phyloP scores from a whole-genome alignment of 2,888 invertebrate genomes.

The Drosophila limbata region DNA sequence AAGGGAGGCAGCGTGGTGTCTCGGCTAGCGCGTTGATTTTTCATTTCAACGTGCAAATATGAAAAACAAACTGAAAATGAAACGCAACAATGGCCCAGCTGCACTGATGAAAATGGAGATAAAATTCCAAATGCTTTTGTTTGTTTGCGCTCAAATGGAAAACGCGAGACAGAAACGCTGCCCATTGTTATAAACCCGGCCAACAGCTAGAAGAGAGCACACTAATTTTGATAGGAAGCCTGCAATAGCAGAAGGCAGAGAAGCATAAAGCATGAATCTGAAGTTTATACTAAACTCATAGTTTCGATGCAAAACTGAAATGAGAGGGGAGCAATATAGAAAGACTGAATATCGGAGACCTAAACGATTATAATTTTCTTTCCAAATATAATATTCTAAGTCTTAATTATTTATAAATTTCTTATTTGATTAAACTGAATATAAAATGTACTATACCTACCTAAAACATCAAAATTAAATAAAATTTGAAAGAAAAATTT shows the following conservation, averaged over 20 bases:
- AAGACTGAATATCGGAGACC: background rate
- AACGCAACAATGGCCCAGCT: constrained; percentile 45
- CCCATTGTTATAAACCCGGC: constrained; percentile 55
- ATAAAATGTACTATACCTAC: too few relatives aligned
- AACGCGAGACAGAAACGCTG: constrained; percentile 36
- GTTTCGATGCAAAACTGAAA: background rate
- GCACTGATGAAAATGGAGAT: constrained; percentile 25
- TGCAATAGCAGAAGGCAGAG: constrained; percentile 14
- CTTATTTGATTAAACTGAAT: too few relatives aligned
- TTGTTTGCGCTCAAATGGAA: constrained; percentile 71
- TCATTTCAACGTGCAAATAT: constrained; percentile 78
- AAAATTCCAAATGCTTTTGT: constrained; percentile 70
- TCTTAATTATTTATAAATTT: too few relatives aligned
- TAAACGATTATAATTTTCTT: background rate
- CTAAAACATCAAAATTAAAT: too few relatives aligned
- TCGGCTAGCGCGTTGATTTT: constrained; percentile 66
- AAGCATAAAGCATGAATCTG: constrained; percentile 11
- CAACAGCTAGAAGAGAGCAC: constrained; percentile 33
- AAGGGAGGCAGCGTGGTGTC: constrained; percentile 56
- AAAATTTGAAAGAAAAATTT: too few relatives aligned
- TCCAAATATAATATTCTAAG: too few relatives aligned
- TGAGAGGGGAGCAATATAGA: background rate
- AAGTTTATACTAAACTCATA: background rate
- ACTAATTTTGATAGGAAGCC: constrained; percentile 52
- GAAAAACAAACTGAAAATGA: constrained; percentile 67